Evolutionary conservation across 2,113 vertebrate genomes (phyloP).

Genomic region (Melanerpes formicivorus): DNA sequence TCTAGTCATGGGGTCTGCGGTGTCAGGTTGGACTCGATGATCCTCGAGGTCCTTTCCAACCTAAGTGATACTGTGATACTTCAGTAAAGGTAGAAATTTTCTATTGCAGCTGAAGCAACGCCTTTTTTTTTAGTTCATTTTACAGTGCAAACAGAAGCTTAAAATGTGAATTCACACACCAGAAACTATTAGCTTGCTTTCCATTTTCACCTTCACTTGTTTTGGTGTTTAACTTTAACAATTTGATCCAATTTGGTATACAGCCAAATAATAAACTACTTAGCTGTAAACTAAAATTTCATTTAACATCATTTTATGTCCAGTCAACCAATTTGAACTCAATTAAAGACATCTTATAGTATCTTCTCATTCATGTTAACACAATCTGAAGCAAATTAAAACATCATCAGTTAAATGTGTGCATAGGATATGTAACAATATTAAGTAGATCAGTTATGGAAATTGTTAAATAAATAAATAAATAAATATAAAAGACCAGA

Average conservation of each 20-base stretch:
- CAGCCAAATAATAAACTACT: conserved; percentile 22
- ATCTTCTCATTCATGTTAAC: not conserved
- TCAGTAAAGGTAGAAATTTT: not conserved
- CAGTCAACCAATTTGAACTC: not conserved
- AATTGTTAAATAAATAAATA: not conserved
- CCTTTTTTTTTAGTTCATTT: not conserved
- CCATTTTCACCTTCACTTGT: conserved; percentile 14
- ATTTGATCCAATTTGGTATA: not conserved
- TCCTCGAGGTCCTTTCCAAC: too few relatives aligned
- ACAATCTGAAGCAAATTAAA: not conserved
- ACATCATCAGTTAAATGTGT: not conserved
- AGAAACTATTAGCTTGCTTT: not conserved
- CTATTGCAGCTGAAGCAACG: not conserved
- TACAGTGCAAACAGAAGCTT: not conserved
- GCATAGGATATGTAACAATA: not conserved
- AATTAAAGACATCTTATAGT: not conserved
- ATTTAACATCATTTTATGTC: conserved; percentile 14
- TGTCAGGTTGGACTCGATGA: too few relatives aligned
- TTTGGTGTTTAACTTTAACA: conserved; percentile 24
- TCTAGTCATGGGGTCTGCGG: too few relatives aligned
- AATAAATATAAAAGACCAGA: not conserved
- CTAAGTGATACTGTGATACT: too few relatives aligned
- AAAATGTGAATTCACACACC: not conserved
- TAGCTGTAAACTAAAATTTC: not conserved
- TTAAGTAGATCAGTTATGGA: not conserved